Percentiles rank a stretch among this genome's conserved stretches.
These are phyloP conservation scores for Zaprionus obscuricornis DNA, from an alignment of 2,888 invertebrate genomes.

Conservation along the genomic window DNA sequence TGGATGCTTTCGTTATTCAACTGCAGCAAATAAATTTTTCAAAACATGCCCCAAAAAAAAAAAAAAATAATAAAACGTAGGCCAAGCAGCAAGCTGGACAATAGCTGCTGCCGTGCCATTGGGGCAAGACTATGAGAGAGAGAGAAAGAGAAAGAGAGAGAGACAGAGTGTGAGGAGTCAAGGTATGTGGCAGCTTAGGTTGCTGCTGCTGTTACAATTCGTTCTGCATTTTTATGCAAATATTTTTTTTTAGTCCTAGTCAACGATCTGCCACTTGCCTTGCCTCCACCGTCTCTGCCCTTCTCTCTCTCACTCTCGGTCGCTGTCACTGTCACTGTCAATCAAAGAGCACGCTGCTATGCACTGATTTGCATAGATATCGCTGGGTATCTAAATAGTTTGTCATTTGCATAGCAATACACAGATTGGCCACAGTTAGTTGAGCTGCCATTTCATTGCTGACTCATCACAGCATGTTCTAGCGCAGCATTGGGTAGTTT, in stretches of 20 bases:
- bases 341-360: constrained; percentile 11
- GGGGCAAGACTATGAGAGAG: too few species aligned
- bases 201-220: constrained; percentile 1
- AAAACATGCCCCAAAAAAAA: constrained; percentile 7
- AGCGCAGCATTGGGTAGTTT: too few species aligned
- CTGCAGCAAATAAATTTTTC: constrained; percentile 44
- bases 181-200: not conserved
- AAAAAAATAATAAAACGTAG: constrained; percentile 11
- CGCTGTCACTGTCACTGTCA: constrained; percentile 5
- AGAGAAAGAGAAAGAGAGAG: too few species aligned
- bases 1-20: too few species aligned
- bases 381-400: constrained; percentile 6
- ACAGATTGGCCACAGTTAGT: constrained; percentile 20
- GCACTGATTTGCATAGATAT: constrained; percentile 22
- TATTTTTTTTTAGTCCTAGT: too few species aligned
- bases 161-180: not conserved
- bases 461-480: too few species aligned
- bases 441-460: constrained; percentile 1
- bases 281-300: too few species aligned
- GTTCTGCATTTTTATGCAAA: constrained; percentile 29
- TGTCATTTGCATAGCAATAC: constrained; percentile 25
- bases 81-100: too few species aligned
- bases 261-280: too few species aligned
- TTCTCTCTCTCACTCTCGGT: not conserved
- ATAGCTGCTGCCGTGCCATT: too few species aligned